phyloP scores from a whole-genome alignment of 2,888 invertebrate genomes.

The Bruchidius siliquastri region DNA sequence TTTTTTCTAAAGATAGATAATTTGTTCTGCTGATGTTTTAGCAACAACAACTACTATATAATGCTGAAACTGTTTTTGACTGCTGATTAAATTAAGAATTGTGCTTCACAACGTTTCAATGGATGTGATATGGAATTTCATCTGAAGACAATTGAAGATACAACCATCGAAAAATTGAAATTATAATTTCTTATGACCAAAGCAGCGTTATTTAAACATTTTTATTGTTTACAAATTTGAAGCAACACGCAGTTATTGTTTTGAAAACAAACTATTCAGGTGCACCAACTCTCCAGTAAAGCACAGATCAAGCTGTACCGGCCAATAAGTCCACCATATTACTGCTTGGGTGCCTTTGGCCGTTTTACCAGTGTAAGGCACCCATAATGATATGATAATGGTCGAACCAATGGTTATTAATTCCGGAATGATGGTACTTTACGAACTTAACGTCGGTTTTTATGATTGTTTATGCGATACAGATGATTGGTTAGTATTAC shows the following conservation, averaged over 20 bases:
- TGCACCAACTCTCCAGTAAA: background rate
- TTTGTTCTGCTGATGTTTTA: too few species aligned
- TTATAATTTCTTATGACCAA: too few species aligned
- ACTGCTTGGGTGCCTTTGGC: background rate
- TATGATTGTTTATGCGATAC: slow-evolving; percentile 49
- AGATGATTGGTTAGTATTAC: slow-evolving; percentile 49
- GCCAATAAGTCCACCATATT: background rate
- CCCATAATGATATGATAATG: slow-evolving; percentile 43
- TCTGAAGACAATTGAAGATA: too few species aligned
- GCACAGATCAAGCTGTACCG: background rate
- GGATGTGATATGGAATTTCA: too few species aligned
- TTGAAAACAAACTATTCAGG: background rate
- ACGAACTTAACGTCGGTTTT: slow-evolving; percentile 46
- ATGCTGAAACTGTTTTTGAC: too few species aligned
- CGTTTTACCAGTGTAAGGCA: slow-evolving; percentile 24
- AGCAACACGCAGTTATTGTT: background rate
- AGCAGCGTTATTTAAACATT: too few species aligned
- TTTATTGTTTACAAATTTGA: too few species aligned
- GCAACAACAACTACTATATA: too few species aligned
- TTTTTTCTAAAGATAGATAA: too few species aligned
- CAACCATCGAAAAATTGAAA: too few species aligned
- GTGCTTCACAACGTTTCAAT: too few species aligned
- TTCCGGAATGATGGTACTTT: slow-evolving; percentile 47
- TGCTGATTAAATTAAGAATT: too few species aligned
- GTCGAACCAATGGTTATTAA: slow-evolving; percentile 41